These are phyloP conservation scores for Neuroscelio doddi DNA, from an alignment of 2,888 invertebrate species.

Conservation along the genomic window DNA sequence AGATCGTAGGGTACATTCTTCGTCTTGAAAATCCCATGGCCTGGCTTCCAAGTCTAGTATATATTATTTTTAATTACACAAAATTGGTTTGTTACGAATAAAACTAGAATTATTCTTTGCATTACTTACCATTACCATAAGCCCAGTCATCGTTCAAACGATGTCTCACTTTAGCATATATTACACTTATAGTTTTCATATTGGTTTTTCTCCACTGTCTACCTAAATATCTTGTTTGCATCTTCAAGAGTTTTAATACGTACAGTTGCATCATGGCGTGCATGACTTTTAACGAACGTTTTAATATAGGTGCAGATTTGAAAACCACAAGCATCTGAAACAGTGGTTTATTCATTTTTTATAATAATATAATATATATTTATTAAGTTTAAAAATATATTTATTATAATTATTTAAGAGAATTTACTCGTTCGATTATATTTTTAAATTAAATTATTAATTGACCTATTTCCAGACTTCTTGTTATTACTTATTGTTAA, in stretches of 20 bases:
- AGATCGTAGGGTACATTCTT: conserved; percentile 94
- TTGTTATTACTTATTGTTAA: too few species aligned
- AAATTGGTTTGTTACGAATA: too few species aligned
- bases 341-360: too few species aligned
- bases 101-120: too few species aligned
- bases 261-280: conserved; percentile 99
- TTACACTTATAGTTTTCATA: conserved; percentile 99
- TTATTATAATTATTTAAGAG: too few species aligned
- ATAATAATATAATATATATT: conserved; percentile 6
- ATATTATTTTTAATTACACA: too few species aligned
- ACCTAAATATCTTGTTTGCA: conserved; percentile 99
- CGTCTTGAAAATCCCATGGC: conserved; percentile 98
- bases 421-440: too few species aligned
- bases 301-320: conserved; percentile 98
- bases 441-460: too few species aligned
- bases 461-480: too few species aligned
- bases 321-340: conserved; percentile 95
- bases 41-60: conserved; percentile 95
- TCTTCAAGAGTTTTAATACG: conserved; percentile 96
- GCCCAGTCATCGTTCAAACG: conserved; percentile 99
- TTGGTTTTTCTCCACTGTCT: conserved; percentile 99
- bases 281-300: conserved; percentile 94
- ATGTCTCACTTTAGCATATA: conserved; percentile 97
- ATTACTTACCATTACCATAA: conserved; percentile 88
- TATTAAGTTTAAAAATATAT: too few species aligned